Evolutionary conservation across 2,888 invertebrate species (phyloP).

Genomic region (Saturnia japonica): DNA sequence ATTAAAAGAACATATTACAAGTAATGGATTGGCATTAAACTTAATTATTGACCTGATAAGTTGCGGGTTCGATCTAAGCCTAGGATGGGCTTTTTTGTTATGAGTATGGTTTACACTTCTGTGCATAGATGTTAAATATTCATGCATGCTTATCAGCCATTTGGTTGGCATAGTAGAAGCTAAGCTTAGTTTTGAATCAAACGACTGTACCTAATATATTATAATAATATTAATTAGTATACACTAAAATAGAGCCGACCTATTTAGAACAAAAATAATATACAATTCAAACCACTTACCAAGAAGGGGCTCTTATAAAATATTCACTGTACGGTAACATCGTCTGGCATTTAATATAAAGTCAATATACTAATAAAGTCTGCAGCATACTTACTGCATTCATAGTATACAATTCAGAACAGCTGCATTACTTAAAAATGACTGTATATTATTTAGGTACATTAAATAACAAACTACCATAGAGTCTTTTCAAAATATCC

Average conservation of each 20-base stretch:
- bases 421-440: neutral
- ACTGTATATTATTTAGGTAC: neutral
- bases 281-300: neutral
- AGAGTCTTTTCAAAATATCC: neutral
- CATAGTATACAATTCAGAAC: neutral
- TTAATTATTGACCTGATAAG: too few relatives aligned
- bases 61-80: too few relatives aligned
- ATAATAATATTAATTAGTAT: neutral
- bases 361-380: conserved; percentile 5
- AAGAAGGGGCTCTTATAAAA: neutral
- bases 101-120: too few relatives aligned
- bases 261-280: neutral
- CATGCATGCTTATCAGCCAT: neutral
- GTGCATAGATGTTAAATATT: too few relatives aligned
- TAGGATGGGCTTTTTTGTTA: too few relatives aligned
- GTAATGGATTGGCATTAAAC: too few relatives aligned
- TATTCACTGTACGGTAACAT: neutral
- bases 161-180: neutral
- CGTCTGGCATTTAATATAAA: neutral
- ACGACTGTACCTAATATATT: neutral
- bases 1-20: too few relatives aligned
- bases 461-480: neutral
- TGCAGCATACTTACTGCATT: neutral
- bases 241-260: neutral
- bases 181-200: neutral